A percentile compares a stretch with the other conserved stretches of the same genome.
These are phyloP conservation scores for Betta splendens DNA, from an alignment of 2,797 vertebrate species.

Conservation along the genomic window DNA sequence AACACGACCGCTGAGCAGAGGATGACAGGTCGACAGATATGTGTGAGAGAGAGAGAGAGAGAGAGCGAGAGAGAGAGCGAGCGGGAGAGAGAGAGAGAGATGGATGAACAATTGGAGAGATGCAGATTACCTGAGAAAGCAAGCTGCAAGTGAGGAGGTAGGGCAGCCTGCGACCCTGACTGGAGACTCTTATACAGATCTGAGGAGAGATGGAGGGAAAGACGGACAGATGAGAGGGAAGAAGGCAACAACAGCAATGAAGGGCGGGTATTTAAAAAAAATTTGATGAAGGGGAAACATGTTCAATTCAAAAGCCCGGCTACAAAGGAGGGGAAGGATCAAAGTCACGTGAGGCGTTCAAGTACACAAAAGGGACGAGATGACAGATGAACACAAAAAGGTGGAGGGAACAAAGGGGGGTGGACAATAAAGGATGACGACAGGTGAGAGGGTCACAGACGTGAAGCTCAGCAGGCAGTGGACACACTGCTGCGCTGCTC, in stretches of 20 bases:
- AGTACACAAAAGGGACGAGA: constrained; percentile 33
- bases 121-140: constrained; percentile 92
- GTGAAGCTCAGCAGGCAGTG: constrained; percentile 13
- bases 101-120: constrained; percentile 10
- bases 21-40: constrained; percentile 18
- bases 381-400: constrained; percentile 20
- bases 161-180: constrained; percentile 92
- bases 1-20: constrained; percentile 18
- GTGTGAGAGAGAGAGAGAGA: constrained; percentile 22
- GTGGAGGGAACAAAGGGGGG: constrained; percentile 30
- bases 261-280: constrained; percentile 15
- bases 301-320: constrained; percentile 14
- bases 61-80: no score
- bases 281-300: fast-evolving
- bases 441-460: constrained; percentile 7
- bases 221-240: constrained; percentile 44
- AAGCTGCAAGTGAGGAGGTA: constrained; percentile 97
- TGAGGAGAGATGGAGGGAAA: constrained; percentile 74
- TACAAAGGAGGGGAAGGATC: constrained; percentile 27
- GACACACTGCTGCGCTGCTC: constrained; percentile 6
- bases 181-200: constrained; percentile 99
- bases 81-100: background rate
- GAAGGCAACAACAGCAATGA: constrained; percentile 30
- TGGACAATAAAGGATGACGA: constrained; percentile 1
- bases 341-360: constrained; percentile 12